Evolutionary conservation across 1,140 invertebrate genomes (phyloP).

Genomic region (Cephus cinctus): DNA sequence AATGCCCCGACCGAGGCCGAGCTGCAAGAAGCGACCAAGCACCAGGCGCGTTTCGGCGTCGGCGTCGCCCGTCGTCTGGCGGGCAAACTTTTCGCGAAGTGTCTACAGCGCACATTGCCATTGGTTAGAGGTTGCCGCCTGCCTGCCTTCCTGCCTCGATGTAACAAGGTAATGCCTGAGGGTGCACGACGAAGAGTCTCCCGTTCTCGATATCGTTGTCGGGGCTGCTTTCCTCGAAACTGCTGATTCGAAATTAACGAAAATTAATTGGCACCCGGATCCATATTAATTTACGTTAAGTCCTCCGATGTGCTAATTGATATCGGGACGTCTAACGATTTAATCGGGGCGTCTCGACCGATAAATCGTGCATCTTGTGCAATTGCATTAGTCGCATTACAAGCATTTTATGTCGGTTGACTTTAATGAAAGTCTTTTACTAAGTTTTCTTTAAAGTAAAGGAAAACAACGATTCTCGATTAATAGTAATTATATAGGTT

Average conservation of each 20-base stretch:
- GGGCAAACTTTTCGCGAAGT: conserved; percentile 38
- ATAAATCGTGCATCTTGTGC: no score
- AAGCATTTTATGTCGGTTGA: no score
- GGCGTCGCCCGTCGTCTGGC: neutral
- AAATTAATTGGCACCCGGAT: conserved; percentile 53
- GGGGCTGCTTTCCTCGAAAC: conserved; percentile 43
- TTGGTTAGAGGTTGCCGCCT: neutral
- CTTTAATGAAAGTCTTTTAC: no score
- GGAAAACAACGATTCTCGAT: no score
- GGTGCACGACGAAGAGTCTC: neutral
- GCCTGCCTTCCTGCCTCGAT: conserved; percentile 5
- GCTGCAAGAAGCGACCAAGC: conserved; percentile 21
- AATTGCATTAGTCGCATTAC: no score
- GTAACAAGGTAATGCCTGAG: neutral
- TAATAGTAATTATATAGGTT: no score
- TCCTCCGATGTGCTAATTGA: conserved; percentile 46
- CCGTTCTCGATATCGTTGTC: conserved; percentile 5
- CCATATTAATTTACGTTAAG: conserved; percentile 52
- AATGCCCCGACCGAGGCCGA: conserved; percentile 10
- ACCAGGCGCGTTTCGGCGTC: neutral
- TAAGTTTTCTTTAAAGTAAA: no score
- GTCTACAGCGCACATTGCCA: conserved; percentile 30
- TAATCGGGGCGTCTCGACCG: no score
- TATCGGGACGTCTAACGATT: no score
- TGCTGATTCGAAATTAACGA: conserved; percentile 53